phyloP scores from a whole-genome alignment of 2,113 vertebrate genomes.

The Arothron firmamentum region DNA sequence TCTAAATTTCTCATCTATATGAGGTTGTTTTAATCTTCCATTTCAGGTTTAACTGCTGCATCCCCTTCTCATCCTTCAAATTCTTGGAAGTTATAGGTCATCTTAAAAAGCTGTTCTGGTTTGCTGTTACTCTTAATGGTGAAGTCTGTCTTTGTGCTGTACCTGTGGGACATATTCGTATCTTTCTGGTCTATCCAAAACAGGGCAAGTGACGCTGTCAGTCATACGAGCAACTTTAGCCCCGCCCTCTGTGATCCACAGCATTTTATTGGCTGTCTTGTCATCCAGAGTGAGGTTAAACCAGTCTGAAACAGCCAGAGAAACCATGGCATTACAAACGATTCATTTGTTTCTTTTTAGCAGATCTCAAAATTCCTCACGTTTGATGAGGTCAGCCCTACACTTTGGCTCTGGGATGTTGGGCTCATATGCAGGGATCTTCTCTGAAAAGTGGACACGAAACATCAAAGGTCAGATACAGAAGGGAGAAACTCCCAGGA shows the following conservation, averaged over 20 bases:
- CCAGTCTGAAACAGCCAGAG: constrained; percentile 51
- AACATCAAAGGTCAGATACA: background rate
- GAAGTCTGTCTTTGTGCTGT: background rate
- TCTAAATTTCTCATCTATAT: too few species aligned
- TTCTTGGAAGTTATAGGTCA: too few species aligned
- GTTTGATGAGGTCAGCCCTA: constrained; percentile 65
- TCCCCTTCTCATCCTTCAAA: too few species aligned
- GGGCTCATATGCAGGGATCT: constrained; percentile 53
- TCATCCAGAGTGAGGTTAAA: constrained; percentile 60
- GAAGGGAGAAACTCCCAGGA: too few species aligned
- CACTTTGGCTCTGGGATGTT: constrained; percentile 63
- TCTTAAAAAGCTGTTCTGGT: too few species aligned
- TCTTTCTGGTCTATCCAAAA: constrained; percentile 64
- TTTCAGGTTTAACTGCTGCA: too few species aligned
- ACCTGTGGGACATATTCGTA: constrained; percentile 72
- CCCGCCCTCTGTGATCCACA: constrained; percentile 65
- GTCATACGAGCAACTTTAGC: constrained; percentile 62
- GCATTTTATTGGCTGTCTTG: constrained; percentile 65
- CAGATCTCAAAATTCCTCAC: constrained; percentile 32
- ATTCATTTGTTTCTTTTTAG: background rate
- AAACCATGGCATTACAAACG: background rate
- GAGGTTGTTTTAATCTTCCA: too few species aligned
- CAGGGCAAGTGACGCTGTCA: constrained; percentile 58
- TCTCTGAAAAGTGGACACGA: constrained; percentile 37
- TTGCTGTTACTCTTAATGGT: too few species aligned